phyloP scores from a whole-genome alignment of 2,888 invertebrate genomes.

The Arctia plantaginis region DNA sequence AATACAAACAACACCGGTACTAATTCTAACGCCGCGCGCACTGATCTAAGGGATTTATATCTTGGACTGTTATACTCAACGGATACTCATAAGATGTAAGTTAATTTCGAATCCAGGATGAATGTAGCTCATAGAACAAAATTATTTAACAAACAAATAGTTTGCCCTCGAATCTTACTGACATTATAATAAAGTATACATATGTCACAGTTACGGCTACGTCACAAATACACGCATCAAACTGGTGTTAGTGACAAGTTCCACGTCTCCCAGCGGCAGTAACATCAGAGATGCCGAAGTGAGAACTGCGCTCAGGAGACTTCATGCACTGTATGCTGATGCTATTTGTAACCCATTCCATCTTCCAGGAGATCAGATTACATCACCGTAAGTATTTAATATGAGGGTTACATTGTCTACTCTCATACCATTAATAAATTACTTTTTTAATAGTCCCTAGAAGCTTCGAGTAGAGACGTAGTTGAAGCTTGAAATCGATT shows the following conservation, averaged over 20 bases:
- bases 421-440: not conserved
- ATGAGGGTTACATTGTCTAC: not conserved
- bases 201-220: conserved; percentile 93
- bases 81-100: conserved; percentile 98
- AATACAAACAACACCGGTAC: conserved; percentile 78
- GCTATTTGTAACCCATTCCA: conserved; percentile 99
- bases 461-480: not conserved
- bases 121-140: too few relatives aligned
- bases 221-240: conserved; percentile 99
- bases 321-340: conserved; percentile 97
- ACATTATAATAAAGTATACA: not conserved
- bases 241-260: conserved; percentile 96
- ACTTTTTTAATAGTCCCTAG: not conserved
- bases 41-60: conserved; percentile 95
- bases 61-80: conserved; percentile 96
- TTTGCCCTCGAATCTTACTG: not conserved
- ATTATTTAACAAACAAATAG: not conserved
- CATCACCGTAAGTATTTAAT: conserved; percentile 90
- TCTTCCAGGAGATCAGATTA: conserved; percentile 95
- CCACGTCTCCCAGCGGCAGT: conserved; percentile 95
- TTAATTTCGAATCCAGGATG: not conserved
- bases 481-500: not conserved
- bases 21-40: conserved; percentile 86
- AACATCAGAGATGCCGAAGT: conserved; percentile 97
- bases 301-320: conserved; percentile 92